Conservation (phyloP, 2,113 vertebrate species). For the Ivindomyrus marchei region DNA sequence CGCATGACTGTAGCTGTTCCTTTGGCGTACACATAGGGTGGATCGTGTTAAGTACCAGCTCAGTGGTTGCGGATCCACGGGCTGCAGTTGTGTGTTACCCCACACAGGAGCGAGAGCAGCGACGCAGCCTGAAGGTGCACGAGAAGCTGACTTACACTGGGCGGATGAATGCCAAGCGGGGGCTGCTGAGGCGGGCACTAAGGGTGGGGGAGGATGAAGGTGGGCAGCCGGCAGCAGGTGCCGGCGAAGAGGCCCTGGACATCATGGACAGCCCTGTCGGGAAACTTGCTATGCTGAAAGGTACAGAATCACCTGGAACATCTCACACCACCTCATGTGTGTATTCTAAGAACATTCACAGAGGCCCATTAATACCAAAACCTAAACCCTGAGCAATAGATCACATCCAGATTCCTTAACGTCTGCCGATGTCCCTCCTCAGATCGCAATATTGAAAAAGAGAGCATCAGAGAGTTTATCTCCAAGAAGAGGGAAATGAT, state of each 20-base stretch:
- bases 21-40: neutral
- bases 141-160: constrained; percentile 62
- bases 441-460: constrained; percentile 65
- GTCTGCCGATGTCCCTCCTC: constrained; percentile 16
- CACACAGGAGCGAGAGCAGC: constrained; percentile 63
- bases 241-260: constrained; percentile 31
- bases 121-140: constrained; percentile 59
- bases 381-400: neutral
- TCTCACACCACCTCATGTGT: neutral
- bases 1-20: neutral
- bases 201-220: constrained; percentile 47
- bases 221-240: neutral
- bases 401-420: neutral
- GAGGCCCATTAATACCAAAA: neutral
- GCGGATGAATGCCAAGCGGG: constrained; percentile 45
- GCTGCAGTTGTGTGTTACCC: constrained; percentile 15
- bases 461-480: constrained; percentile 61
- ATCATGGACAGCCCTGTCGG: constrained; percentile 33
- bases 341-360: neutral
- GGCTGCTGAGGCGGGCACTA: constrained; percentile 50
- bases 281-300: constrained; percentile 60
- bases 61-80: neutral
- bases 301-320: constrained; percentile 35
- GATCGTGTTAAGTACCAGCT: neutral
- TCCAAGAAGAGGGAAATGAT: constrained; percentile 71